Conservation (phyloP, 2,797 vertebrate genomes). For the Taeniopygia guttata region DNA sequence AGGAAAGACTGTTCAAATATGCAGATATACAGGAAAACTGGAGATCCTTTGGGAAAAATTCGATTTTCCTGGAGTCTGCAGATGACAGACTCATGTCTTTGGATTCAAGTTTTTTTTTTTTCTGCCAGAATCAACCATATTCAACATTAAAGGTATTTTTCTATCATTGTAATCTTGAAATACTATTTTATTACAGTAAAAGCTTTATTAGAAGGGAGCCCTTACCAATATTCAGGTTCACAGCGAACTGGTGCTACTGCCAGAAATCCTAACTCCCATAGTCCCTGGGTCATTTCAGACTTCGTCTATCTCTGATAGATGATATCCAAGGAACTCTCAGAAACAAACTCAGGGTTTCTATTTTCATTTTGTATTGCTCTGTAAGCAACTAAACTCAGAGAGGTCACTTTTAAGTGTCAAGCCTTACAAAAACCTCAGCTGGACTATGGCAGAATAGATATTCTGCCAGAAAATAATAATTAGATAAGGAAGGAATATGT, state of each 20-base stretch:
- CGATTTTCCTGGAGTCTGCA: background rate
- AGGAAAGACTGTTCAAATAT: background rate
- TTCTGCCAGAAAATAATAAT: background rate
- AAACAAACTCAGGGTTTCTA: background rate
- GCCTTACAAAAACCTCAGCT: background rate
- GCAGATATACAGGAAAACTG: background rate
- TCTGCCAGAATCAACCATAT: background rate
- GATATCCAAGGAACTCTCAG: background rate
- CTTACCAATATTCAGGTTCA: background rate
- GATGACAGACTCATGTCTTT: rapidly evolving
- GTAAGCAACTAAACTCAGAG: background rate
- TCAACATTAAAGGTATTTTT: background rate
- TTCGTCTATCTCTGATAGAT: background rate
- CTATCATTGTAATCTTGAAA: background rate
- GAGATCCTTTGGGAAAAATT: background rate
- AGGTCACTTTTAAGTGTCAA: background rate
- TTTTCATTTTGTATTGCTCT: background rate
- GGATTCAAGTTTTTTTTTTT: background rate
- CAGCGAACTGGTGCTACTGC: background rate
- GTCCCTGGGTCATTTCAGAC: background rate
- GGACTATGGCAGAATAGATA: background rate
- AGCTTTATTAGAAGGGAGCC: background rate
- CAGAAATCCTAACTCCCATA: background rate
- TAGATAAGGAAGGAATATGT: background rate
- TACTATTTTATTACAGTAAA: background rate